Evolutionary conservation across 2,113 vertebrate species (phyloP), one percentile per base, ranked within the genome.

Genomic region (Orthochromis malagaraziensis): DNA sequence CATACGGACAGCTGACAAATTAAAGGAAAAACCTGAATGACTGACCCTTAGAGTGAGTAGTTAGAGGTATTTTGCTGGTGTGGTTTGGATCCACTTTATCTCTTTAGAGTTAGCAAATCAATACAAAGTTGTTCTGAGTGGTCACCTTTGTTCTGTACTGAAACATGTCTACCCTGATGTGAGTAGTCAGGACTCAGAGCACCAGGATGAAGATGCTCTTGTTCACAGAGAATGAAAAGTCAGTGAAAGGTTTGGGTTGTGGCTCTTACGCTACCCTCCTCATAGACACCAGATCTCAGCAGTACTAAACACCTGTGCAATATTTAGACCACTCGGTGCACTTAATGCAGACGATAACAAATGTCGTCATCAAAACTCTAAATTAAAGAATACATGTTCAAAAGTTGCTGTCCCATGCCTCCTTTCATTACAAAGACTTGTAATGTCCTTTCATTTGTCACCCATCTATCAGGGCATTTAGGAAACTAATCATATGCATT

Each of bases 371-470:
- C 4, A 38, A 68, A 13, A 13, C 19, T 35, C 19, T 5, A 68
- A 40, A 68, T 68, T 12, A 40, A 8, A n/a, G 8, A 38, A 21
- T 13, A 13, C 6, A 0, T 12, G 24, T 0, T 2, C 16, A 19
- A 77, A 49, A 19, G 45, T 49, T 49, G 2, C 14, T 2, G 26
- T 77, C 9, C 42, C 9, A 5, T 4, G 26, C 26, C 0, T 51
- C 17, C 16, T 19, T 5, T 51, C 2, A 0, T 12, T 31, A 29
- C 70, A 49, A 19, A 75, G 9, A 49, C 16, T 49, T 47, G 0
- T 17, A 0, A 68, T 47, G 42, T 75, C 26, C 70, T 49, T 49
- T 77, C 1, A 49, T 77, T 77, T 31, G 9, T 31, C 70, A 77
- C 26, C 45, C 9, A 17, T 54, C 40, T 57, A 77, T 86, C 70